Evolutionary conservation across 2,888 invertebrate species (phyloP).

Genomic region (Diarsia dahlii): DNA sequence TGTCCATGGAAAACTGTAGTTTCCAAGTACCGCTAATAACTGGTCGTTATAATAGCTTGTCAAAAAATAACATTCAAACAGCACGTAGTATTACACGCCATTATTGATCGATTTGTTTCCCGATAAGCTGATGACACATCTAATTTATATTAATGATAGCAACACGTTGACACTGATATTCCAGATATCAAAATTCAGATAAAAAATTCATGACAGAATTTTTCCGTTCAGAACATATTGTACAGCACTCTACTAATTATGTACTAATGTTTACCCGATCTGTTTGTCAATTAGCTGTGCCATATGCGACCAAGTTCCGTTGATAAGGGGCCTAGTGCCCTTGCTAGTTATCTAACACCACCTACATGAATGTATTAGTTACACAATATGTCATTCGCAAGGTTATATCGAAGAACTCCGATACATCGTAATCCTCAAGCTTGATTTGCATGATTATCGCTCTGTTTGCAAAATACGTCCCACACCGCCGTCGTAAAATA

Average conservation of each 20-base stretch:
- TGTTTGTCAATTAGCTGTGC: slow-evolving; percentile 70
- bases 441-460: slow-evolving; percentile 79
- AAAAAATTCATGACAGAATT: slow-evolving; percentile 40
- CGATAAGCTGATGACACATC: slow-evolving; percentile 63
- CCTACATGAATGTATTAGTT: slow-evolving; percentile 68
- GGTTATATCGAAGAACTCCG: slow-evolving; percentile 58
- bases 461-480: slow-evolving; percentile 68
- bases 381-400: slow-evolving; percentile 61
- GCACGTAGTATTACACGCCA: slow-evolving; percentile 36
- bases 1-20: background rate
- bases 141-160: slow-evolving; percentile 55
- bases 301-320: slow-evolving; percentile 64
- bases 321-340: slow-evolving; percentile 71
- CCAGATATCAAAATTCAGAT: slow-evolving; percentile 51
- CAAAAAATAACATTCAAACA: slow-evolving; percentile 47
- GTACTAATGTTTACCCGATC: slow-evolving; percentile 53
- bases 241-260: slow-evolving; percentile 46
- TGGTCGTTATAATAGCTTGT: slow-evolving; percentile 34
- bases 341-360: slow-evolving; percentile 70
- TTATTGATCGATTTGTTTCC: slow-evolving; percentile 56
- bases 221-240: slow-evolving; percentile 42
- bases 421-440: slow-evolving; percentile 57
- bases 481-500: slow-evolving; percentile 64
- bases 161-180: slow-evolving; percentile 51
- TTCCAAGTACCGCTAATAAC: slow-evolving; percentile 33